Evolutionary conservation across 1,140 invertebrate species (phyloP), one percentile per base, ranked within the genome.

Genomic region (Ceratina australensis): DNA sequence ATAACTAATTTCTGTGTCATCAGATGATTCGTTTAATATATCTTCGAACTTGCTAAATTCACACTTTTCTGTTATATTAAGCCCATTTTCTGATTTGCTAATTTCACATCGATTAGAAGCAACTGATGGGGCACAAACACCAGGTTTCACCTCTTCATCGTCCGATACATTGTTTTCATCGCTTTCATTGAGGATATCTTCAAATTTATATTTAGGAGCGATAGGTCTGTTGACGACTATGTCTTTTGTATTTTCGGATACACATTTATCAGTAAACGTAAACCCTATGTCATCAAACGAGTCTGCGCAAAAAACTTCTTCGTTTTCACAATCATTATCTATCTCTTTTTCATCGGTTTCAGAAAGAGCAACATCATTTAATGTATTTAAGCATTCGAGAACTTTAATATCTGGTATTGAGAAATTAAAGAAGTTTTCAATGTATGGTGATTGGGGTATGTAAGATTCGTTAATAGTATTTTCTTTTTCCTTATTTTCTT

Each of bases 351-450:
- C 22, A n/a, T 73, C 5, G 22, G 8, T 3, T 18, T 59, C 57
- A 26, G 7, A 26, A 24, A 59, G 24, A 47, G 28, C 15, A 8
- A 10, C 13, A 52, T 56, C 28, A 1, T 47, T 20, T 8, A 75
- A 1, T 3, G 47, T 68, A 12, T 10, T 28, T n/a, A 72, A 33
- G 57, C 56, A 79, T 79, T 89, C 65, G 3, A 91, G 56, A 16
- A 78, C 64, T 49, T 81, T 20, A 63, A 88, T 56, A 63, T 74
- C 26, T 7, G 90, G 90, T 28, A 89, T 10, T 22, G 71, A 50
- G 56, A 87, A 89, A 57, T 87, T 76, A 33, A 90, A 78, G 20
- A 83, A 76, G 71, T 89, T 66, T 68, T 84, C 69, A 26, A 77
- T 69, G 1, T 59, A 15, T 13, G 71, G 49, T 60, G 47, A 33